These are phyloP conservation scores for Trypoxylon attenuatum DNA, from an alignment of 2,888 invertebrate species.

Conservation along the genomic window DNA sequence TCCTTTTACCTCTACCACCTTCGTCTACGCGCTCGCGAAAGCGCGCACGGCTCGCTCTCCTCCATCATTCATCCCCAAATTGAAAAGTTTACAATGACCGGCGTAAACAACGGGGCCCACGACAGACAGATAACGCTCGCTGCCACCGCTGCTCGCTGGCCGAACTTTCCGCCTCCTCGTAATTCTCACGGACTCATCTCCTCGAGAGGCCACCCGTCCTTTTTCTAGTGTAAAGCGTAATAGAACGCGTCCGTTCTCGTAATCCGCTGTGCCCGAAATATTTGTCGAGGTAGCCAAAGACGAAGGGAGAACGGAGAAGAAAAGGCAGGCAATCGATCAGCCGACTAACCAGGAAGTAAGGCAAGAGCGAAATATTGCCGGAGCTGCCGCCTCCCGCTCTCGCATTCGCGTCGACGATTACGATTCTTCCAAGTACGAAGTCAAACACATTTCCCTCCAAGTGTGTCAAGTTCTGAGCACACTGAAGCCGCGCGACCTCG, in stretches of 20 bases:
- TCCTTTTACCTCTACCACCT: conserved; percentile 1
- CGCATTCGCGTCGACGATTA: not conserved
- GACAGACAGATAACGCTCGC: not conserved
- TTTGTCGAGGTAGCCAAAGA: too few species aligned
- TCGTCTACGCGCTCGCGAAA: too few species aligned
- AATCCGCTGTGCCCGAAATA: too few species aligned
- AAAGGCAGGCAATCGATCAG: not conserved
- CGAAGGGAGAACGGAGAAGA: not conserved
- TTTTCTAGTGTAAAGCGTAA: too few species aligned
- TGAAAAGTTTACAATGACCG: conserved; percentile 33
- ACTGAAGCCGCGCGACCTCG: not conserved
- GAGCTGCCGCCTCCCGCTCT: not conserved
- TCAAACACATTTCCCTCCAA: not conserved
- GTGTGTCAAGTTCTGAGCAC: conserved; percentile 1
- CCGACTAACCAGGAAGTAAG: not conserved
- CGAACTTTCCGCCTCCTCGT: not conserved
- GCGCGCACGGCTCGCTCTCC: conserved; percentile 16
- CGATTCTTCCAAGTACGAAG: not conserved
- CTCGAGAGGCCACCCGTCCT: too few species aligned
- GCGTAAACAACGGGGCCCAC: conserved; percentile 3
- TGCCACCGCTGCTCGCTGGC: conserved; percentile 5
- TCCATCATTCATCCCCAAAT: conserved; percentile 28
- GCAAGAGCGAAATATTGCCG: not conserved
- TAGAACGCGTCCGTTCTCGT: too few species aligned
- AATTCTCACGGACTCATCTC: too few species aligned